Evolutionary conservation across 2,888 invertebrate species (phyloP), one percentile per base, ranked within the genome.

Genomic region (Hermodice carunculata): DNA sequence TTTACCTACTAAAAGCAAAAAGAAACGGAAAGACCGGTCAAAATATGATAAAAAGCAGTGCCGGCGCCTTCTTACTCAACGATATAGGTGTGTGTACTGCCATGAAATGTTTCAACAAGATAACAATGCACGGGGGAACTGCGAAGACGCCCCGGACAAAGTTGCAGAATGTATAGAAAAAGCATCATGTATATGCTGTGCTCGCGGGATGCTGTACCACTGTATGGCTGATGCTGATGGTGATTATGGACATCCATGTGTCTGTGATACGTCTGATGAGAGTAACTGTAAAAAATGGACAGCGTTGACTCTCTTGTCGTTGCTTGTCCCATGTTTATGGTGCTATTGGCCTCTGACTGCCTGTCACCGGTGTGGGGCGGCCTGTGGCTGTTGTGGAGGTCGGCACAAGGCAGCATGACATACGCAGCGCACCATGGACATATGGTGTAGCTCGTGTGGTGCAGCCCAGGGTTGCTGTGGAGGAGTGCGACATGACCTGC

Each of bases 271-370:
- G 32, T 88, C 76, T n/a, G 86, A 85, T 64, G 70, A 62, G 40
- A 53, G 58, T 26, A 64, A 64, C 61, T 80, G 81, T 65, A 92
- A 92, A 78, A 90, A 94, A 88, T 96, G 96, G 96, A 85, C 93
- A 73, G 93, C 94, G 63, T 87, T 97, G 75, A 91, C 94, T 31
- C 89, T 96, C 68, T 90, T 97, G 60, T 94, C 94, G 66, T 87
- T 96, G 72, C 88, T 96, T 77, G 93, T 96, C 81, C 97, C 97
- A 75, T 97, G 97, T 87, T 89, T 98, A 79, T 97, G 96, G 90
- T 93, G 95, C 87, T 97, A 97, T 88, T 91, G 93, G 78, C 95
- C 95, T 66, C 89, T 96, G 71, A 91, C 92, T 78, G 91, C 93
- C 77, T 92, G 92, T 81, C 95, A 96, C 87, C 90, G 91, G 88